Evolutionary conservation across 1,140 invertebrate genomes (phyloP).

Genomic region (Penaeus japonicus): DNA sequence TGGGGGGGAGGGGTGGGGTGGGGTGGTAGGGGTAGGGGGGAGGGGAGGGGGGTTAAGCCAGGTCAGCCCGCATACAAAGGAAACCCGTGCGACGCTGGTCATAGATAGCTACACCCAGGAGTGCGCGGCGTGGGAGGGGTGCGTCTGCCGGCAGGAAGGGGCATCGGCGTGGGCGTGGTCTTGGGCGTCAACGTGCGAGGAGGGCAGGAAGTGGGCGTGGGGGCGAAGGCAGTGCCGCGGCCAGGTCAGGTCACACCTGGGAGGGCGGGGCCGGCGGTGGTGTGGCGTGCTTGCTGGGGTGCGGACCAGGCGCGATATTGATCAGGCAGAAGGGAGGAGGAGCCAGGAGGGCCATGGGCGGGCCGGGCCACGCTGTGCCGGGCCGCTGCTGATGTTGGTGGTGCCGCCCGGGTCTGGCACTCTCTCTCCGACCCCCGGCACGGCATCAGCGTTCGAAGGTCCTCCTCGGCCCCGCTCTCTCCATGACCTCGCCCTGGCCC

Average conservation of each 20-base stretch:
- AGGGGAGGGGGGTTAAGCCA: no score
- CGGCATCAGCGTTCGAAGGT: neutral
- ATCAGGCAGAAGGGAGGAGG: conserved; percentile 21
- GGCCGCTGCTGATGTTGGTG: neutral
- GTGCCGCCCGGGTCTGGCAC: neutral
- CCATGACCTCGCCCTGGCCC: conserved; percentile 2
- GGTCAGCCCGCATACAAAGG: no score
- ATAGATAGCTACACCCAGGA: no score
- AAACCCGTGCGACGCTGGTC: no score
- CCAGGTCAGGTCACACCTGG: conserved; percentile 11
- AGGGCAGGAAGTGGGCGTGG: neutral
- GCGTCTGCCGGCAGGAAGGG: no score
- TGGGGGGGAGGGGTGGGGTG: no score
- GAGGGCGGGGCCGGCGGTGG: neutral
- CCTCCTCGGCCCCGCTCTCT: neutral
- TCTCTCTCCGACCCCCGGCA: neutral
- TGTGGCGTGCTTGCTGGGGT: conserved; percentile 18
- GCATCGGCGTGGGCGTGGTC: no score
- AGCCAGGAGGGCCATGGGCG: conserved; percentile 10
- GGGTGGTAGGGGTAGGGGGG: no score
- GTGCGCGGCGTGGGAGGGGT: no score
- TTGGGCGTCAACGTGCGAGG: no score
- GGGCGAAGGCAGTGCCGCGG: neutral
- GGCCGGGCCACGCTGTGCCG: neutral
- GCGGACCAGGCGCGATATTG: conserved; percentile 6